Percentiles rank a stretch among this genome's conserved stretches.
Conservation (phyloP, 1,140 invertebrate genomes). For the Magallana ariakensis region DNA sequence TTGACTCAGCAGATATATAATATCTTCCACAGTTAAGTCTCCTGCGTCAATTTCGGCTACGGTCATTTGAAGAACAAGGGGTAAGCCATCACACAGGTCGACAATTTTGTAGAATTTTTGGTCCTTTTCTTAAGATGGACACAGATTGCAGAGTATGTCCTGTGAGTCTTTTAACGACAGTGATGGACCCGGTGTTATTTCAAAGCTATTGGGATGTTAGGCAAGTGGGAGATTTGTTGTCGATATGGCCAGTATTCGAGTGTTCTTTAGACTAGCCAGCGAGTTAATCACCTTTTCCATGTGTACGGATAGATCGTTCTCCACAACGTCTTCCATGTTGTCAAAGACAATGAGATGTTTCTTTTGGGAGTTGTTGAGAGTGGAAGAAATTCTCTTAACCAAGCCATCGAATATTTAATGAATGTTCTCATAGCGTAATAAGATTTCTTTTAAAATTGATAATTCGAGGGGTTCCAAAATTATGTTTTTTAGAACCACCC, state of each 20-base stretch:
- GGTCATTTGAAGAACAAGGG: conserved; percentile 48
- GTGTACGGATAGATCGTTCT: not conserved
- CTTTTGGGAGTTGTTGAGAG: not conserved
- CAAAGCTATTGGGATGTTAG: not conserved
- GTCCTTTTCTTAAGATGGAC: conserved; percentile 44
- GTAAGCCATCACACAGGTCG: conserved; percentile 48
- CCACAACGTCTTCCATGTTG: conserved; percentile 48
- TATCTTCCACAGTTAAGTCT: conserved; percentile 37
- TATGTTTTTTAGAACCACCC: conserved; percentile 30
- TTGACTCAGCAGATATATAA: conserved; percentile 21
- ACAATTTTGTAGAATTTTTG: conserved; percentile 42
- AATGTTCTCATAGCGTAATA: not conserved
- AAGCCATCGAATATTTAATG: not conserved
- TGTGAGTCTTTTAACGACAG: conserved; percentile 38
- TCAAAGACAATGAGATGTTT: conserved; percentile 39
- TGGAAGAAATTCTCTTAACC: not conserved
- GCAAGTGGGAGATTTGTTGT: not conserved
- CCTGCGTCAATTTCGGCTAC: conserved; percentile 41
- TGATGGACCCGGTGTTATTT: not conserved
- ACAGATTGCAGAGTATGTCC: conserved; percentile 34
- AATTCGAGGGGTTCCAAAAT: not conserved
- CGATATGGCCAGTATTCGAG: not conserved
- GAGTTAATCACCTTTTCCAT: not conserved
- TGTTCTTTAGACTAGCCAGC: not conserved
- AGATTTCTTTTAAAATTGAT: conserved; percentile 8